A percentile compares a stretch with the other conserved stretches of the same genome.
phyloP scores from a whole-genome alignment of 35 echinoderm and acorn worm species.

The Diadema setosum region DNA sequence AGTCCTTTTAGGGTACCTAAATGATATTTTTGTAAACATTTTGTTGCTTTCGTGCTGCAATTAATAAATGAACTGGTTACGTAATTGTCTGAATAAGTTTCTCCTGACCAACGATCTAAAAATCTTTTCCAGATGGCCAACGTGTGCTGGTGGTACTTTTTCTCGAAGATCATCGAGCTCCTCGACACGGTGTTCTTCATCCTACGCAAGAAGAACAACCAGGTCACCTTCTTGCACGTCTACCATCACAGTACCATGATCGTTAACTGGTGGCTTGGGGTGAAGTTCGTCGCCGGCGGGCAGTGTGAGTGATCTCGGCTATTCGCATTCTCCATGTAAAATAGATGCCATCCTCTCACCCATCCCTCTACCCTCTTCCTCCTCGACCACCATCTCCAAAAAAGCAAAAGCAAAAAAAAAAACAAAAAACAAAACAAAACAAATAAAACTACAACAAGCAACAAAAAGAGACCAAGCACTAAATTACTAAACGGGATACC shows the following conservation, averaged over 20 bases:
- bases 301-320: background rate
- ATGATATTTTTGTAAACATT: too few relatives aligned
- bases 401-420: too few relatives aligned
- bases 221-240: slow-evolving; percentile 91
- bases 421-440: too few relatives aligned
- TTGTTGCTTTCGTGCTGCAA: too few relatives aligned
- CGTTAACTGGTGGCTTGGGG: slow-evolving; percentile 94
- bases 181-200: slow-evolving; percentile 98
- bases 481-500: too few relatives aligned
- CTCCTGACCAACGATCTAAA: too few relatives aligned
- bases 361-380: background rate
- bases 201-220: slow-evolving; percentile 88
- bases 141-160: slow-evolving; percentile 84
- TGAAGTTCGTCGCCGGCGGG: slow-evolving; percentile 94
- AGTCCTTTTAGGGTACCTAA: too few relatives aligned
- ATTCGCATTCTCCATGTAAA: background rate
- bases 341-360: background rate
- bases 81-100: too few relatives aligned
- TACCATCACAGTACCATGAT: slow-evolving; percentile 96
- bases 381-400: background rate
- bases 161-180: slow-evolving; percentile 95
- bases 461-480: too few relatives aligned
- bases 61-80: too few relatives aligned
- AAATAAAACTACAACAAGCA: too few relatives aligned
- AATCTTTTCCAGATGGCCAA: slow-evolving; percentile 79